Conservation (phyloP, 2,113 vertebrate genomes). For the Nyctereutes procyonoides region DNA sequence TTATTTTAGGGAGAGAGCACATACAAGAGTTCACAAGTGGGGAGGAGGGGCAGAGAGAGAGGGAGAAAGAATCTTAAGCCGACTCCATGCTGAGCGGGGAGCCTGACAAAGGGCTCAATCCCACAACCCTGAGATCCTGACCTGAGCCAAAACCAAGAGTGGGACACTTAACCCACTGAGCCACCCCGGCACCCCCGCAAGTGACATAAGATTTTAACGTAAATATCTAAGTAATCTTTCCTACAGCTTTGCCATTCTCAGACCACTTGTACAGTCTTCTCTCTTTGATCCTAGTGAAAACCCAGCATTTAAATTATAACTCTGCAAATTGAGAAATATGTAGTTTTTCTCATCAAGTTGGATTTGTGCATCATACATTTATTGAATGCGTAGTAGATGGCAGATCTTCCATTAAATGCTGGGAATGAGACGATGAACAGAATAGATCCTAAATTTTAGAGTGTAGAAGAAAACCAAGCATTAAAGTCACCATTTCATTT, state of each 20-base stretch:
- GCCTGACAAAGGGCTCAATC: background rate
- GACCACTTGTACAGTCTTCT: background rate
- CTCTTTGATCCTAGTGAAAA: background rate
- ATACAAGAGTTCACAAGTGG: background rate
- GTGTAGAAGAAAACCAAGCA: background rate
- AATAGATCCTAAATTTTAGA: background rate
- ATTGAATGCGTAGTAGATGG: background rate
- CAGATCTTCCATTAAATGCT: background rate
- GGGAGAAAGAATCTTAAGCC: background rate
- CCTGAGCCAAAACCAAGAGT: background rate
- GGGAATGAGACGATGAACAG: conserved; percentile 14
- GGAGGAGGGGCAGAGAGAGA: background rate
- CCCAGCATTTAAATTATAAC: conserved; percentile 2
- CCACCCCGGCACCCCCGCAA: background rate
- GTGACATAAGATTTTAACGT: background rate
- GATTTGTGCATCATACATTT: background rate
- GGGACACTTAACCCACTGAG: background rate
- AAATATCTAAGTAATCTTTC: background rate
- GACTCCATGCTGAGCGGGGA: background rate
- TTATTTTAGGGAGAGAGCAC: background rate
- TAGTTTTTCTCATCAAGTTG: background rate
- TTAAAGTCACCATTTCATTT: background rate
- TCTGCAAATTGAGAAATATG: background rate
- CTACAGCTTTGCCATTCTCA: background rate
- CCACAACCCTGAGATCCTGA: background rate